Base-by-base conservation (phyloP, 2,888 invertebrate species). In the Phaonia tiefii region DNA sequence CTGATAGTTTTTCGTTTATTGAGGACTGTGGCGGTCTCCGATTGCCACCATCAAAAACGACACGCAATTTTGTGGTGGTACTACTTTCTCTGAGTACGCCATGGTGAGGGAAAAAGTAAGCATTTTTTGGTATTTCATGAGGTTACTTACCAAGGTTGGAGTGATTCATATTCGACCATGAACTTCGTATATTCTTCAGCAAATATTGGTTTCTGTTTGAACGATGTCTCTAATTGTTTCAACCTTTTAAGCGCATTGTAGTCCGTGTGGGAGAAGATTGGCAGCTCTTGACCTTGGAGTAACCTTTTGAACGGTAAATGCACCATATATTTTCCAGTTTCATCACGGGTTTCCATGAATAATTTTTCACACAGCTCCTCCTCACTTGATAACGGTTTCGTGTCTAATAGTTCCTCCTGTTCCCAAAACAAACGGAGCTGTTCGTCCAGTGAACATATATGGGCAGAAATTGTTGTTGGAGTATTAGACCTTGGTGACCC, bases 121-220 rank as follows among this genome's bases (percentile, higher is more conserved):
- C 51, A 31, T 77, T 58, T n/a, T 31, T 7, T 26, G 74, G 75
- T 42, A 81, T 49, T 15, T 39, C 37, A 37, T 81, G 37, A 15
- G 76, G 73, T 20, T 80, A 74, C 42, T 74, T 74, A 63, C 80
- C 80, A 15, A 76, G 15, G 76, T 4, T 49, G 13, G n/a, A 80
- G 44, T 1, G 56, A 25, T 39, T 63, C 58, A n/a, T 76, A 76
- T 58, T 80, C 76, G 1, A 22, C 20, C 65, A 80, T 70, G 11
- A 76, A 73, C 0, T 63, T 54, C 0, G n/a, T 49, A 13, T 73
- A 75, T 20, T 69, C 25, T 17, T 46, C 54, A 13, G 76, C 42
- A 58, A 73, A 76, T 17, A 25, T 20, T 1, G 69, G 63, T 25
- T 26, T 75, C 0, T 3, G 0, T 17, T 49, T 42, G 11, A 82